Percentiles rank a stretch among this genome's conserved stretches.
These are phyloP conservation scores for Nestor notabilis DNA, from an alignment of 2,113 vertebrate genomes.

Conservation along the genomic window DNA sequence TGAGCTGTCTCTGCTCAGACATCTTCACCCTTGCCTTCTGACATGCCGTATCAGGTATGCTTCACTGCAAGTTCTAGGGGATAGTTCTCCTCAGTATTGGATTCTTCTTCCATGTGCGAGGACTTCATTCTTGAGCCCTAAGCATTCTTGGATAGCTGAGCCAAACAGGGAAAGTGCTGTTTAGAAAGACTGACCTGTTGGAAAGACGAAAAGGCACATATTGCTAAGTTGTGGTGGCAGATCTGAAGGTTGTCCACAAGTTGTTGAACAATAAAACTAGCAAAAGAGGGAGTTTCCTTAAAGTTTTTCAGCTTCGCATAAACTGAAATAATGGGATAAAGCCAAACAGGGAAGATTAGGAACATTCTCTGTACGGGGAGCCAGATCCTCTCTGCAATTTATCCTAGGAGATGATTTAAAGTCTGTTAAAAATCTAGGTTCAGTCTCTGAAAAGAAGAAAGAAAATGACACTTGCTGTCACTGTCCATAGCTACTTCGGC, in stretches of 20 bases:
- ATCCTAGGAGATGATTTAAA: neutral
- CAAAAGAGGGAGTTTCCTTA: neutral
- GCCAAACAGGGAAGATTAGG: neutral
- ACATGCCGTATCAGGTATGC: accelerated
- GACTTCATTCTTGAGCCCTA: neutral
- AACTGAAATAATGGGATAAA: neutral
- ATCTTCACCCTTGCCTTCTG: neutral
- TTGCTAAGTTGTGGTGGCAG: neutral
- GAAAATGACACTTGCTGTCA: neutral
- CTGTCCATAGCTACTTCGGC: neutral
- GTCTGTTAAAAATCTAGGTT: neutral
- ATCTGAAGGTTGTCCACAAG: neutral
- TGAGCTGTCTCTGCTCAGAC: neutral
- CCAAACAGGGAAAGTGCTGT: neutral
- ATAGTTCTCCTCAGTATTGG: neutral
- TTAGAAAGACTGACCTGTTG: neutral
- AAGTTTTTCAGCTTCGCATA: neutral
- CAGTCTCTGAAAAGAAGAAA: neutral
- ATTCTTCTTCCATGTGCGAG: neutral
- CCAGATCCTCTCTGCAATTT: neutral
- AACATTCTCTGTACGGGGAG: neutral
- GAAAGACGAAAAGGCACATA: neutral
- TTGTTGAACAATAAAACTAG: neutral
- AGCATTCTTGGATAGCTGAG: neutral
- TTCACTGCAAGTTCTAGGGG: neutral